Conservation (phyloP, 2,797 vertebrate genomes). For the Cheirogaleus major region DNA sequence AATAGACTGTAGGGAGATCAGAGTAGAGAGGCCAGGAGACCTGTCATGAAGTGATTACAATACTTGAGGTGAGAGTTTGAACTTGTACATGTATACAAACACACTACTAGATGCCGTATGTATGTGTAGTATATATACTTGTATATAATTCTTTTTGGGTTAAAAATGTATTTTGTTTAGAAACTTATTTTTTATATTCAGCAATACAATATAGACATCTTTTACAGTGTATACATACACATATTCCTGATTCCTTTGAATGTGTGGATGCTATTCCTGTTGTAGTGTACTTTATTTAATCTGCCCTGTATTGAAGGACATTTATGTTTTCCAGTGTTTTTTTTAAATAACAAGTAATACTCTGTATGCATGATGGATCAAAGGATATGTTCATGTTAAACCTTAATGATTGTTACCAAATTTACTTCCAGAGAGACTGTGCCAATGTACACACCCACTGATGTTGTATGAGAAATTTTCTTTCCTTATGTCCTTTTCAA, state of each 20-base stretch:
- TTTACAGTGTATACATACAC: background rate
- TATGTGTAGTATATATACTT: conserved; percentile 22
- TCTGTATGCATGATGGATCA: background rate
- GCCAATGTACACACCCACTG: background rate
- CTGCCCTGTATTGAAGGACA: background rate
- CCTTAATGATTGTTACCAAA: conserved; percentile 14
- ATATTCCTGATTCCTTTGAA: background rate
- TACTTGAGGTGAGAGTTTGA: conserved; percentile 25
- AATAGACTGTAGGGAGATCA: background rate
- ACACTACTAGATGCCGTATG: background rate
- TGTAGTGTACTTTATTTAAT: conserved; percentile 22
- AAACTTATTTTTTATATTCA: conserved; percentile 9
- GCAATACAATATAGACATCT: background rate
- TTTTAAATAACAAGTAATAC: background rate
- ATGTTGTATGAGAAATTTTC: background rate
- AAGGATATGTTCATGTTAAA: conserved; percentile 6
- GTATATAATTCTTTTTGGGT: background rate
- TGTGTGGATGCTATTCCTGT: background rate
- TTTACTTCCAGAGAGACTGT: background rate
- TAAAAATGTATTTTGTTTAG: background rate
- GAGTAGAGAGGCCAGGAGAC: background rate
- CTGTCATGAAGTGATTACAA: background rate
- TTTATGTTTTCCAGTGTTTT: background rate
- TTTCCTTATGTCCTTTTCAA: background rate
- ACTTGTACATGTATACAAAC: background rate